Evolutionary conservation across 2,888 invertebrate species (phyloP), one percentile per base, ranked within the genome.

Genomic region (Oscheius sp.): DNA sequence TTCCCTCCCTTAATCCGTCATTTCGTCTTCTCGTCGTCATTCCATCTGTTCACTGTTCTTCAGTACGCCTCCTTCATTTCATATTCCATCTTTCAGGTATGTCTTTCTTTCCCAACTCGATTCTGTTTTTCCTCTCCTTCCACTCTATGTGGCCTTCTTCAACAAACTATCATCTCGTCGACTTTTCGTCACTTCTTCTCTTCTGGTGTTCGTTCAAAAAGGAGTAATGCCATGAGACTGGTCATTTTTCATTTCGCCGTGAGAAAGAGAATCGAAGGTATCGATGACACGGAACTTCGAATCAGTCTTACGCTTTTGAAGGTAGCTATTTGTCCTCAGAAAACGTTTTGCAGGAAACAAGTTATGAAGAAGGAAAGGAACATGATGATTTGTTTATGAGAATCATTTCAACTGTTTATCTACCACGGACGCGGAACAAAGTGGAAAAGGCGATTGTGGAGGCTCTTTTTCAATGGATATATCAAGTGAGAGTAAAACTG

Each of bases 401-500:
- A 2, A 38, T 64, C 22, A 50, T 64, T 8, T 20, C 33, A 4
- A 33, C 49, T n/a, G 28, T 64, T 9, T 64, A 64, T 22, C 24
- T 49, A n/a, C 50, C 63, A 9, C 30, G 47, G 17, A 22, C 32
- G 26, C 36, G 26, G 12, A 64, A 36, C n/a, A 33, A 24, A 24
- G 50, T 50, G 1, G 63, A 64, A 14, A 33, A 24, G 38, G 36
- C n/a, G n/a, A 28, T 24, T 5, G 9, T 49, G 1, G 50, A 64
- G 28, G 28, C 63, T 2, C 0, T 64, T n/a, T 64, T 64, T 26
- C 5, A 6, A 50, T 64, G 63, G 63, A 64, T 64, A 36, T 64
- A 33, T 49, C 36, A 22, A 17, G 63, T 64, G 8, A 49, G 38
- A 8, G 17, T 22, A 17, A 50, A 6, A 2, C 8, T 20, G 14